Conservation (phyloP, 2,888 invertebrate genomes). For the Neoaliturus tenellus region DNA sequence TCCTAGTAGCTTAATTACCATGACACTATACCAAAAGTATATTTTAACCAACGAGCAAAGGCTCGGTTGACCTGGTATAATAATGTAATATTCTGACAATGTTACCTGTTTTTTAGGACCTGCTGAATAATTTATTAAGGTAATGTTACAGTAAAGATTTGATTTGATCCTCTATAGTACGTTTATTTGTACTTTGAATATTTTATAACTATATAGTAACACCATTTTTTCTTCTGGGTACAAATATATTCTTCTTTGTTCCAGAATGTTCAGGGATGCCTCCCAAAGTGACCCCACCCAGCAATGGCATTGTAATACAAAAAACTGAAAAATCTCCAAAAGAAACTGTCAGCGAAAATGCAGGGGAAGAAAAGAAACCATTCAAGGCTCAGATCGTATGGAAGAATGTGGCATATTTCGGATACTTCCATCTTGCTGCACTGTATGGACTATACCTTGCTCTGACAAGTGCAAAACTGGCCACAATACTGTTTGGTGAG, state of each 20-base stretch:
- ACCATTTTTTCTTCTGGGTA: too few species aligned
- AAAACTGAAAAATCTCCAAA: neutral
- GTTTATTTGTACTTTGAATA: too few species aligned
- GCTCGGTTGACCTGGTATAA: too few species aligned
- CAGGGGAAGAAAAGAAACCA: constrained; percentile 32
- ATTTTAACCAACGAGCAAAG: too few species aligned
- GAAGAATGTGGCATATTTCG: constrained; percentile 88
- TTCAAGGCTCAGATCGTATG: constrained; percentile 78
- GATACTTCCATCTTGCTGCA: constrained; percentile 84
- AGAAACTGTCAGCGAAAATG: neutral
- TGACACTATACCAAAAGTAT: too few species aligned
- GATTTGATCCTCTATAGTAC: too few species aligned
- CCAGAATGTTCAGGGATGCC: neutral
- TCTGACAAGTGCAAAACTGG: constrained; percentile 84
- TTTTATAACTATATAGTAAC: neutral
- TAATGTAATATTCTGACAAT: too few species aligned
- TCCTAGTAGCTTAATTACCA: too few species aligned
- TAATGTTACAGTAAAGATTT: too few species aligned
- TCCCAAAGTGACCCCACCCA: neutral
- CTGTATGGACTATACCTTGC: constrained; percentile 85
- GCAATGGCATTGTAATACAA: neutral
- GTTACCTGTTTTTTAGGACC: too few species aligned
- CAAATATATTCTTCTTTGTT: too few species aligned
- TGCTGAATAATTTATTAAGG: too few species aligned
- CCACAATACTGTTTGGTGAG: constrained; percentile 85